A percentile compares a stretch with the other conserved stretches of the same genome.
Conservation (phyloP, 1,140 invertebrate genomes). For the Nymphalis io region DNA sequence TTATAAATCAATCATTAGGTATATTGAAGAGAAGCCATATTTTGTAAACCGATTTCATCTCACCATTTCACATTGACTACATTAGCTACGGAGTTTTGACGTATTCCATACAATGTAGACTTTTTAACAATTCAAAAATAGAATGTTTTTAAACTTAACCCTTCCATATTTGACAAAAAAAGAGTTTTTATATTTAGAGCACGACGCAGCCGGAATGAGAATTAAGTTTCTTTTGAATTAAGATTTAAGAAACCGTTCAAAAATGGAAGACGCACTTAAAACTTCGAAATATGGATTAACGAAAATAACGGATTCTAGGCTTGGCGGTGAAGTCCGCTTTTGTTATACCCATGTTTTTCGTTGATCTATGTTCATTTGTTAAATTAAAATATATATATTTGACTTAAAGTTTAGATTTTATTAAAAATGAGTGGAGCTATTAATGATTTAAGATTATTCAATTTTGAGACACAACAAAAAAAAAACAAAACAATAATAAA, state of each 20-base stretch:
- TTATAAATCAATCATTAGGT: not conserved
- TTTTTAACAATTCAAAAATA: constrained; percentile 81
- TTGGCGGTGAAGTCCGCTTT: constrained; percentile 6
- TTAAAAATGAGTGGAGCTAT: too few species aligned
- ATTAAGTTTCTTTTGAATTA: constrained; percentile 76
- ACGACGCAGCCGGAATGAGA: constrained; percentile 70
- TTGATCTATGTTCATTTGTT: not conserved
- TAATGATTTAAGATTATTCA: too few species aligned
- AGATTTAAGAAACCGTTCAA: constrained; percentile 72
- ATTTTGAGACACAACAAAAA: too few species aligned
- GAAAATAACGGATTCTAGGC: constrained; percentile 48
- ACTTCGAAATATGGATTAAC: constrained; percentile 66
- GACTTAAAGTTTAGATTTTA: not conserved
- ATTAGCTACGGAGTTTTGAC: constrained; percentile 70
- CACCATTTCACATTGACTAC: constrained; percentile 47
- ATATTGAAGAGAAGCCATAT: not conserved
- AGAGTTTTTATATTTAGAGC: constrained; percentile 80
- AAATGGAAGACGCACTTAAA: constrained; percentile 63
- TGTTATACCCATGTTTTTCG: constrained; percentile 3
- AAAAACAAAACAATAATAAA: too few species aligned
- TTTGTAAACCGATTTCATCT: constrained; percentile 36
- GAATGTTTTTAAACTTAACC: constrained; percentile 81
- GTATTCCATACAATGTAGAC: constrained; percentile 80
- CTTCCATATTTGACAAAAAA: constrained; percentile 80
- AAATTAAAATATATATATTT: not conserved